A percentile compares a stretch with the other conserved stretches of the same genome.
Conservation (phyloP, 2,113 vertebrate genomes). For the Origma solitaria region DNA sequence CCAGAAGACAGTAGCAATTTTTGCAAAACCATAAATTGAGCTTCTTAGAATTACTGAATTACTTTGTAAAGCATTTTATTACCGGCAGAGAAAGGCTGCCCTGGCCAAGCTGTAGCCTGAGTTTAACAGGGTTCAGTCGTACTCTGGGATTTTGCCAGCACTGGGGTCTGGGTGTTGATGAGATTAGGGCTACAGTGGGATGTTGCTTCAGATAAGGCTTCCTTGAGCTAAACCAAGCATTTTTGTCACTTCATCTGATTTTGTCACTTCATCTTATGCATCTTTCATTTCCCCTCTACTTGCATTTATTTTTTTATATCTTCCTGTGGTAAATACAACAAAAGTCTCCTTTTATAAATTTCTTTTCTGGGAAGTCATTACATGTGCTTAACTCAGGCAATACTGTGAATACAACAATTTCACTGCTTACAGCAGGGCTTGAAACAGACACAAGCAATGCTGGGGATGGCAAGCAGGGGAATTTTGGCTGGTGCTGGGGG, state of each 20-base stretch:
- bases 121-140: neutral
- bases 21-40: neutral
- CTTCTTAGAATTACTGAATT: neutral
- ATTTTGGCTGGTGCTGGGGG: neutral
- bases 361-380: neutral
- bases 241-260: neutral
- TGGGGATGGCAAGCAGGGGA: neutral
- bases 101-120: neutral
- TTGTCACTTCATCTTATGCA: neutral
- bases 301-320: neutral
- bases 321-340: neutral
- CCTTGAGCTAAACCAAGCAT: neutral
- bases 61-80: neutral
- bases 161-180: neutral
- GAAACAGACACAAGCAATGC: rapidly evolving
- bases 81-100: neutral
- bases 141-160: neutral
- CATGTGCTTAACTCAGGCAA: neutral
- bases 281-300: neutral
- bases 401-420: neutral
- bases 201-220: neutral
- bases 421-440: neutral
- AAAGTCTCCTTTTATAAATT: neutral
- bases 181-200: neutral
- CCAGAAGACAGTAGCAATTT: neutral